Percentiles rank a stretch among this genome's conserved stretches.
phyloP scores from a whole-genome alignment of 2,888 invertebrate genomes.

The Polydrusus cervinus region DNA sequence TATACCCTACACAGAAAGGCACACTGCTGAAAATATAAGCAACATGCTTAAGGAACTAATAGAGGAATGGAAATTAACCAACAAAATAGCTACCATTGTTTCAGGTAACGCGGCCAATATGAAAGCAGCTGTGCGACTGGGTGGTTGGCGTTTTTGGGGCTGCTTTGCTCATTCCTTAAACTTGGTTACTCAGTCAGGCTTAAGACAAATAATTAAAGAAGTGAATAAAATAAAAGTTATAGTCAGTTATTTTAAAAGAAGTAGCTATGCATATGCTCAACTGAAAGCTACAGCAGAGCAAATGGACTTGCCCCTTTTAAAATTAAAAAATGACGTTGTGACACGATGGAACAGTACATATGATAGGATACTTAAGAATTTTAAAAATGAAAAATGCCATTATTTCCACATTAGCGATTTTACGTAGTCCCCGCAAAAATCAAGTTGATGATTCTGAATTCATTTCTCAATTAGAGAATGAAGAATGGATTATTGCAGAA shows the following conservation, averaged over 20 bases:
- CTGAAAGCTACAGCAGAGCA: constrained; percentile 39
- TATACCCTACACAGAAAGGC: neutral
- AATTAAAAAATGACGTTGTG: too few species aligned
- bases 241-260: constrained; percentile 32
- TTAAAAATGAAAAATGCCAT: too few species aligned
- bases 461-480: constrained; percentile 32
- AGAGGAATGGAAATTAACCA: constrained; percentile 23
- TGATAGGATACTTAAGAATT: too few species aligned
- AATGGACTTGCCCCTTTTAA: neutral
- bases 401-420: neutral
- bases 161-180: constrained; percentile 57
- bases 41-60: neutral
- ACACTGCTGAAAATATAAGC: constrained; percentile 24
- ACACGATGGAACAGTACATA: too few species aligned
- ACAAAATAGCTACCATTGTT: constrained; percentile 57
- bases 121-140: constrained; percentile 55
- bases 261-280: constrained; percentile 43
- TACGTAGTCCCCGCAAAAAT: constrained; percentile 23
- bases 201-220: constrained; percentile 37
- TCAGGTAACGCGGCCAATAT: constrained; percentile 61
- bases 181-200: constrained; percentile 39
- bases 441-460: constrained; percentile 16
- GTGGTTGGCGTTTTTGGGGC: constrained; percentile 57
- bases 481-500: constrained; percentile 49
- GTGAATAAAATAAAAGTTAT: constrained; percentile 42